Conservation (phyloP, 1,140 invertebrate species). For the Aphelinus certus region DNA sequence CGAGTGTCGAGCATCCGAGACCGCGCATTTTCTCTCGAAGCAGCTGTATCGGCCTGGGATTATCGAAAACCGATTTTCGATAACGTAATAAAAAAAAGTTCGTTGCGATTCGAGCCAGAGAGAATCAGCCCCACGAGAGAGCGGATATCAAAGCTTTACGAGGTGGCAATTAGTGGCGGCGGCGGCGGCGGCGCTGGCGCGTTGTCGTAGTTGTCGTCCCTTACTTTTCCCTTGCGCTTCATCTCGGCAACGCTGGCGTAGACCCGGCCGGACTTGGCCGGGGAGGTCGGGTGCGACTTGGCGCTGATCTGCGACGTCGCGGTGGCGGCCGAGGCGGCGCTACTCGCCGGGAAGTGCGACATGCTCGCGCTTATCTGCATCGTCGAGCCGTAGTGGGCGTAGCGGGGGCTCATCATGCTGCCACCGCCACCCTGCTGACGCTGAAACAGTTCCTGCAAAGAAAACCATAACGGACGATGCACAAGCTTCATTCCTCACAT, state of each 20-base stretch:
- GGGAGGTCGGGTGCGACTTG: slow-evolving; percentile 73
- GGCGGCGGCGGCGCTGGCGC: neutral
- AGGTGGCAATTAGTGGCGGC: too few relatives aligned
- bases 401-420: slow-evolving; percentile 43
- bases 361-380: slow-evolving; percentile 71
- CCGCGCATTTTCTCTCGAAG: too few relatives aligned
- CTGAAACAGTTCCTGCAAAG: slow-evolving; percentile 81
- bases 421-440: slow-evolving; percentile 72
- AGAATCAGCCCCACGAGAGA: too few relatives aligned
- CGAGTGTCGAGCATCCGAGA: too few relatives aligned
- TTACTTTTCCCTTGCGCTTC: slow-evolving; percentile 85
- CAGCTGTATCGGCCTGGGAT: too few relatives aligned
- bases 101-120: too few relatives aligned
- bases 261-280: slow-evolving; percentile 75
- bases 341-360: slow-evolving; percentile 75
- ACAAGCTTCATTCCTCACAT: slow-evolving; percentile 13
- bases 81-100: too few relatives aligned
- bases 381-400: slow-evolving; percentile 63
- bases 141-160: too few relatives aligned
- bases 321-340: slow-evolving; percentile 52
- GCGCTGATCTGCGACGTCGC: neutral
- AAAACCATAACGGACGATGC: slow-evolving; percentile 55
- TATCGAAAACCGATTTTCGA: too few relatives aligned
- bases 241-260: slow-evolving; percentile 95
- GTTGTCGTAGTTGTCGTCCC: slow-evolving; percentile 40